Base-by-base conservation (phyloP, 2,797 vertebrate species). In the Toxotes lorentzi region DNA sequence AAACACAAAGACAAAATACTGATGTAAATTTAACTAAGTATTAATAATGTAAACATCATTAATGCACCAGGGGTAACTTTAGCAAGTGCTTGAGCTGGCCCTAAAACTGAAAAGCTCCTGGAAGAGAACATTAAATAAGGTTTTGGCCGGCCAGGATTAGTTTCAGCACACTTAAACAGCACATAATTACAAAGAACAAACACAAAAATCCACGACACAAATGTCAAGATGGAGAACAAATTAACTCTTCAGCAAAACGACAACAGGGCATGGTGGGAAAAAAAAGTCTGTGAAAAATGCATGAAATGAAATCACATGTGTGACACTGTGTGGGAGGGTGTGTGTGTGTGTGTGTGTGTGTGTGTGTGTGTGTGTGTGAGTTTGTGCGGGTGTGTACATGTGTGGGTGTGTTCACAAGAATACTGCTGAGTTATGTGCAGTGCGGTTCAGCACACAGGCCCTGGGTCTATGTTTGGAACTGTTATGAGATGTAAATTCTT, bases 271-370 rank as follows among this genome's bases (percentile, higher is more conserved):
- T 9, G 13, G 4, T 23, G 61, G 27, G 1, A 13, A 41, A 51
- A 41, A 51, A 58, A 35, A 51, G 40, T 53, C 11, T 41, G 51
- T 21, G 13, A 2, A 21, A 43, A 69, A 67, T 17, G 69, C 54
- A 66, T 81, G 40, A 81, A 64, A 70, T 38, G 8, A 64, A 81
- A 61, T 78, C 50, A 45, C 75, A 78, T 27, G 57, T 85, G 85
- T 47, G 76, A 76, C 53, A 23, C 4, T 35, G 62, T 61, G 72
- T 76, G 66, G 67, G 83, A 59, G 66, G 6, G 24, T 62, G 57
- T 23, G 60, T 43, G 21, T 35, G 57, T 61, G 58, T 9, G 61
- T 45, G 74, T n/a, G 65, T 69, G 54, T 76, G 43, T 59, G 27
- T 65, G 3, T 16, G 57, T 61, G 58, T 9, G 61, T 45, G 74